Evolutionary conservation across 1,140 invertebrate genomes (phyloP), one percentile per base, ranked within the genome.

Genomic region (Lepidotrigona ventralis): DNA sequence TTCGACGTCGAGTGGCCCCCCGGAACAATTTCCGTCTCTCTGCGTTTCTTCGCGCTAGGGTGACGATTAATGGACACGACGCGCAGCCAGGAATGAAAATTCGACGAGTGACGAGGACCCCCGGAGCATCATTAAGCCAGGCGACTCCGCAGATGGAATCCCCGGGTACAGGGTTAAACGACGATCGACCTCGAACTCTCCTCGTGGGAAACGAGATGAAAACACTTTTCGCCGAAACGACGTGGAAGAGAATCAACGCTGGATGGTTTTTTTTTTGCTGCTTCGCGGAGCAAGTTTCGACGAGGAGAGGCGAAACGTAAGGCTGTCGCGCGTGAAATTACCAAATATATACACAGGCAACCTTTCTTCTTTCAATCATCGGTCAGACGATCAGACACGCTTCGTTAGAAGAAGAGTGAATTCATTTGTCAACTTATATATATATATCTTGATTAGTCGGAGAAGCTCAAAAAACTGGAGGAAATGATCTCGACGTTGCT

Each of bases 311-410:
- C 17, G 33, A n/a, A 58, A 53, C 39, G 60, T 58, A 3, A 33
- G n/a, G 33, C 53, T 46, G 60, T 56, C 87, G 88, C 68, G 87
- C 85, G 60, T 86, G 69, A 73, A 88, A 88, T 88, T 89, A 89
- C 60, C 60, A 64, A 87, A 86, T 39, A 53, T 11, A 3, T 33
- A 23, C 2, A 33, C 33, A 33, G 60, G 60, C 23, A 60, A 53
- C 33, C 66, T 85, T 54, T 79, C 21, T 56, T 72, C 58, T 69
- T 70, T 81, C 23, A 78, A 17, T 19, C 39, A 46, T 46, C 39
- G n/a, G n/a, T n/a, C n/a, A n/a, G n/a, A 33, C 33, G 39, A 46
- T 46, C 39, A 46, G 39, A 46, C 39, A 46, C 39, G 39, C 39
- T 46, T 46, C 39, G 39, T 39, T 39, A 39, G 6, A 39, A 8